Conservation (phyloP, 2,888 invertebrate genomes). For the Diachrysia chrysitis region DNA sequence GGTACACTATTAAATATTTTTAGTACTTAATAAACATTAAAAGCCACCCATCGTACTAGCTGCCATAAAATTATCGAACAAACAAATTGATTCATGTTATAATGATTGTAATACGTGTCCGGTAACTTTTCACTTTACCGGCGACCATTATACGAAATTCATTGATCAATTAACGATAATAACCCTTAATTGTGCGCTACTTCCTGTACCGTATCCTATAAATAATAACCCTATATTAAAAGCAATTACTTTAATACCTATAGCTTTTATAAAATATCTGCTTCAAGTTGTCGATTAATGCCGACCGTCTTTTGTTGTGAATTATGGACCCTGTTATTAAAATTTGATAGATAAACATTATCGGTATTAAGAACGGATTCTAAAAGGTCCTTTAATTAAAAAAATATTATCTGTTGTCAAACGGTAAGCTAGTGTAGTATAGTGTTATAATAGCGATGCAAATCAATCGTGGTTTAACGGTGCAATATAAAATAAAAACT, state of each 20-base stretch:
- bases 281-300: constrained; percentile 24
- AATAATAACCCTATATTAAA: constrained; percentile 50
- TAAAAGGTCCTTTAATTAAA: no score
- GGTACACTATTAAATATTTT: no score
- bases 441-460: no score
- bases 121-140: constrained; percentile 49
- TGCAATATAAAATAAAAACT: no score
- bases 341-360: no score
- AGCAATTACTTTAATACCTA: constrained; percentile 47
- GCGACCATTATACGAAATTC: constrained; percentile 43
- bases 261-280: constrained; percentile 41
- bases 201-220: constrained; percentile 25
- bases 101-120: constrained; percentile 22
- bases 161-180: constrained; percentile 53
- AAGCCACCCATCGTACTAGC: no score
- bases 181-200: constrained; percentile 41
- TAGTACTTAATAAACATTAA: no score
- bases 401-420: no score
- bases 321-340: no score
- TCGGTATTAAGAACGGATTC: no score
- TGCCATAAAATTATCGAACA: neutral
- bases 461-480: no score
- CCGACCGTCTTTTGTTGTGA: neutral
- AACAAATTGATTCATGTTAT: constrained; percentile 26
- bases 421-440: no score